These are phyloP conservation scores for Stegodyphus mimosarum DNA, from an alignment of 1,140 invertebrate species.

Conservation along the genomic window DNA sequence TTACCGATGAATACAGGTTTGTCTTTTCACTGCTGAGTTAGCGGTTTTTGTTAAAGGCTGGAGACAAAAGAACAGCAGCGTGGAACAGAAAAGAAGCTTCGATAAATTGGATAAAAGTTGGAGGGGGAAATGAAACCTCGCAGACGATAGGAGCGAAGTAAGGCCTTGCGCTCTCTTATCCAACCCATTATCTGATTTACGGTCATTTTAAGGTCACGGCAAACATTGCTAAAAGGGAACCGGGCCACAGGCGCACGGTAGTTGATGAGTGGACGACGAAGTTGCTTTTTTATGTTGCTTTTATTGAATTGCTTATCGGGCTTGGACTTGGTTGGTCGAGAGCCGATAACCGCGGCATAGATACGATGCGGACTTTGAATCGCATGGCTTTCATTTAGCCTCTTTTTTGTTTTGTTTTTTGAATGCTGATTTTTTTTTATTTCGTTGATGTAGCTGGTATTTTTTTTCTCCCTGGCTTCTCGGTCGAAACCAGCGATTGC, in stretches of 20 bases:
- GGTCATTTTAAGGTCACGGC: constrained; percentile 19
- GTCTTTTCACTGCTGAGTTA: too few species aligned
- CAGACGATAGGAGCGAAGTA: too few species aligned
- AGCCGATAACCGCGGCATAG: neutral
- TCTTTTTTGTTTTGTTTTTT: too few species aligned
- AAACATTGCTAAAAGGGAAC: constrained; percentile 5
- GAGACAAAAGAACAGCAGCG: too few species aligned
- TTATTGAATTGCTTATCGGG: constrained; percentile 15
- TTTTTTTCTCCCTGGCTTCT: neutral
- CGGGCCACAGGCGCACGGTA: neutral
- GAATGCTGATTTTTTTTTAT: too few species aligned
- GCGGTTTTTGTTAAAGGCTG: too few species aligned
- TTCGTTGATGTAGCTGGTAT: too few species aligned
- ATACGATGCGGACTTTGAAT: neutral
- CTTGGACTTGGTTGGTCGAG: constrained; percentile 1
- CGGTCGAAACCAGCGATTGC: neutral
- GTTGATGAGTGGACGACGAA: neutral
- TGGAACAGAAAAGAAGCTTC: too few species aligned
- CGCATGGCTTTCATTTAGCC: neutral
- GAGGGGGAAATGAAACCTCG: too few species aligned
- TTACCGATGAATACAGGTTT: too few species aligned
- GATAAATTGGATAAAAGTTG: too few species aligned
- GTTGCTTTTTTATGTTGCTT: neutral
- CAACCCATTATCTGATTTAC: constrained; percentile 5
- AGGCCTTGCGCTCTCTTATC: too few species aligned